phyloP scores from a whole-genome alignment of 1,140 invertebrate species.

The Trichonephila clavipes region DNA sequence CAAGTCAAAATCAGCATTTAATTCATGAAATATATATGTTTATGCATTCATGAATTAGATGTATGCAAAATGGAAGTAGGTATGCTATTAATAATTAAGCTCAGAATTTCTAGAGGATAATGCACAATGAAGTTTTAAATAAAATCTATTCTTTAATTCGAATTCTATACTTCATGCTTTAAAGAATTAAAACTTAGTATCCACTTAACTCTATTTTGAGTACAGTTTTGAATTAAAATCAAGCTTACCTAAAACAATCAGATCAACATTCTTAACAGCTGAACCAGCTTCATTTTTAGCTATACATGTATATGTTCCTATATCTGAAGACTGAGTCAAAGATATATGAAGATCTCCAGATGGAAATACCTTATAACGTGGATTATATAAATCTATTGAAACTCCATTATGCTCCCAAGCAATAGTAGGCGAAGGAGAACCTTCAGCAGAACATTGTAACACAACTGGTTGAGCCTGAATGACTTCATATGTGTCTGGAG shows the following conservation, averaged over 20 bases:
- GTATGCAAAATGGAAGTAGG: too few species aligned
- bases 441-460: slow-evolving; percentile 82
- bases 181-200: too few species aligned
- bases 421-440: slow-evolving; percentile 82
- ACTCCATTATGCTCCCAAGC: slow-evolving; percentile 80
- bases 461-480: slow-evolving; percentile 81
- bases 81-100: too few species aligned
- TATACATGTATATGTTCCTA: slow-evolving; percentile 71
- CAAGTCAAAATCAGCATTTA: too few species aligned
- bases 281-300: slow-evolving; percentile 76
- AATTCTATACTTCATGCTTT: too few species aligned
- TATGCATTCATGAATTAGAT: too few species aligned
- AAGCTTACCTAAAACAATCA: slow-evolving; percentile 60
- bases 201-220: too few species aligned
- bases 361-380: slow-evolving; percentile 65
- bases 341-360: slow-evolving; percentile 72
- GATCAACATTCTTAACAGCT: slow-evolving; percentile 32
- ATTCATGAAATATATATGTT: too few species aligned
- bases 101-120: too few species aligned
- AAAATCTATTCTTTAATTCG: too few species aligned
- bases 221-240: too few species aligned
- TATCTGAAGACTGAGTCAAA: slow-evolving; percentile 58
- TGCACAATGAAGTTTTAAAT: too few species aligned
- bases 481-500: slow-evolving; percentile 77
- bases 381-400: slow-evolving; percentile 53